A percentile compares a stretch with the other conserved stretches of the same genome.
Conservation (phyloP, 2,797 vertebrate genomes). For the Characodon lateralis region DNA sequence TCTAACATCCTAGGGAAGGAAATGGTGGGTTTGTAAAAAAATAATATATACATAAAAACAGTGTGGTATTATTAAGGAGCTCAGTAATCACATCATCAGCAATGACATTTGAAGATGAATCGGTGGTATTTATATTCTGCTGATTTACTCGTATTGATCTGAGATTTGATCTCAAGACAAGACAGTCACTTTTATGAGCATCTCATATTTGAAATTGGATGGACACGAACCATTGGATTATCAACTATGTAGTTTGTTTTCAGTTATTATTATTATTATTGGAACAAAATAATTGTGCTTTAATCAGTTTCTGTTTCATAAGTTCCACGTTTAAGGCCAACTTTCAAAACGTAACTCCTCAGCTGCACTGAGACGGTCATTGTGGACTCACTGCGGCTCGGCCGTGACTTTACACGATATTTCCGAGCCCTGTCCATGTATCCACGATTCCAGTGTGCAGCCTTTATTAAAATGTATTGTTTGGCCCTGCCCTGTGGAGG, state of each 20-base stretch:
- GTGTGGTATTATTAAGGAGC: constrained; percentile 1
- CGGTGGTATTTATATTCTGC: constrained; percentile 23
- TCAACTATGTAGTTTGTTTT: background rate
- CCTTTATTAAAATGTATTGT: constrained; percentile 70
- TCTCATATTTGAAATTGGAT: constrained; percentile 1
- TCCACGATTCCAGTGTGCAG: constrained; percentile 44
- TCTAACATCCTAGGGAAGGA: too few species aligned
- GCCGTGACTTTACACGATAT: constrained; percentile 59
- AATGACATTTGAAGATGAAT: constrained; percentile 40
- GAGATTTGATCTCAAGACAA: background rate
- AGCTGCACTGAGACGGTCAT: constrained; percentile 29
- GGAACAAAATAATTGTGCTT: background rate
- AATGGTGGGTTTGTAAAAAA: background rate
- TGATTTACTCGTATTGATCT: constrained; percentile 36
- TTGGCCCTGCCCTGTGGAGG: constrained; percentile 40
- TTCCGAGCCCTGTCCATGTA: constrained; percentile 55
- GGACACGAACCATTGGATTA: background rate
- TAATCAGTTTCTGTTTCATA: background rate
- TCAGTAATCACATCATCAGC: constrained; percentile 8
- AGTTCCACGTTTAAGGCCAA: background rate
- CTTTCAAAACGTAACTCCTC: background rate
- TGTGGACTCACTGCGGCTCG: constrained; percentile 34
- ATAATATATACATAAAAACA: too few species aligned
- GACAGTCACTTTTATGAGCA: constrained; percentile 6
- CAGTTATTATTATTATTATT: background rate